These are phyloP conservation scores for Drosophila tristis DNA, from an alignment of 1,140 invertebrate species.

Conservation along the genomic window DNA sequence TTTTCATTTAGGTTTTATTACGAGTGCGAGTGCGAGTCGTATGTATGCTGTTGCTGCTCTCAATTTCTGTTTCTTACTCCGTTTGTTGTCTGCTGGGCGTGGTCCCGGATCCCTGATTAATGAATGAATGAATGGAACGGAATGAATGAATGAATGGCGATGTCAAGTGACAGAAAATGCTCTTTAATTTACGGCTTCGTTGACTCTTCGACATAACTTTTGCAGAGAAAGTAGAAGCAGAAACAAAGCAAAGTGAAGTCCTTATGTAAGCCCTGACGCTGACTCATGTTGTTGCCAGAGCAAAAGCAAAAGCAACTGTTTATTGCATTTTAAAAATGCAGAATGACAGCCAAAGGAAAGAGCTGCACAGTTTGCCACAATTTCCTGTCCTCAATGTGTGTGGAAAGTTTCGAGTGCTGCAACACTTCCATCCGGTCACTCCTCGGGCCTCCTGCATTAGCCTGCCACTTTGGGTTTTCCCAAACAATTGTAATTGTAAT, in stretches of 20 bases:
- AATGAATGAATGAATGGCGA: conserved; percentile 14
- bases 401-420: conserved; percentile 49
- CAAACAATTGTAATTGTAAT: conserved; percentile 64
- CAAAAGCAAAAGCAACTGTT: neutral
- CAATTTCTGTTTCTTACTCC: conserved; percentile 4
- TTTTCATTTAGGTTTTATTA: conserved; percentile 49
- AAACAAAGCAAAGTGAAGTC: conserved; percentile 47
- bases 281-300: conserved; percentile 28
- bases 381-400: conserved; percentile 29
- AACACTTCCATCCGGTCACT: conserved; percentile 32
- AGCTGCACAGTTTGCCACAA: conserved; percentile 39
- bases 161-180: conserved; percentile 42
- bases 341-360: conserved; percentile 14
- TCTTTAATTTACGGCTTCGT: conserved; percentile 47
- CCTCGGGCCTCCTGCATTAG: conserved; percentile 15
- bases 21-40: neutral
- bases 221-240: conserved; percentile 17
- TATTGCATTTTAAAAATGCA: conserved; percentile 47
- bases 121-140: conserved; percentile 33
- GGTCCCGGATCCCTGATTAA: conserved; percentile 59
- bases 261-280: conserved; percentile 36
- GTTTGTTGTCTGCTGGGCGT: conserved; percentile 4
- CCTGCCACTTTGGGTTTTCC: conserved; percentile 64
- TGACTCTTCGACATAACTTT: conserved; percentile 22
- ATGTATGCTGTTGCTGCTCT: conserved; percentile 37